Conservation (phyloP, 2,113 vertebrate species). For the Alces alces region DNA sequence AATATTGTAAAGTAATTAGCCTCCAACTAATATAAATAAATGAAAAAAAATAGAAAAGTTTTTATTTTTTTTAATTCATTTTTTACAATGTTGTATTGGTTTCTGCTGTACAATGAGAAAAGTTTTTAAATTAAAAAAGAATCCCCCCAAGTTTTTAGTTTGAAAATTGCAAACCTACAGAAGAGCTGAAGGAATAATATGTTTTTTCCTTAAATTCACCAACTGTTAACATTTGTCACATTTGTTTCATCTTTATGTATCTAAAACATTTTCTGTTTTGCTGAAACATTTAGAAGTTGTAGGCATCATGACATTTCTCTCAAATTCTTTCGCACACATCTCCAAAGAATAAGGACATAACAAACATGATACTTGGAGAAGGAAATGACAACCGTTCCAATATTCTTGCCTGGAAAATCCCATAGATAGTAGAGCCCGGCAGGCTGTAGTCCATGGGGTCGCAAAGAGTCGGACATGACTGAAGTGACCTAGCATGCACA, state of each 20-base stretch:
- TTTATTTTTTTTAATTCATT: background rate
- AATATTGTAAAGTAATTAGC: too few relatives aligned
- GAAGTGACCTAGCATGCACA: background rate
- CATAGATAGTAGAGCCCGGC: background rate
- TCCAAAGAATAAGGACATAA: background rate
- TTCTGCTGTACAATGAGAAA: background rate
- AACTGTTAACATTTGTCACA: background rate
- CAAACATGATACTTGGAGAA: background rate
- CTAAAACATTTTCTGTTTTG: background rate
- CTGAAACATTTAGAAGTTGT: background rate
- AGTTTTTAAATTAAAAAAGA: background rate
- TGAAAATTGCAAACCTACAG: slow-evolving; percentile 17
- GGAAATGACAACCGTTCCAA: background rate
- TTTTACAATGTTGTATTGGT: background rate
- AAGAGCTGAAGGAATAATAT: background rate
- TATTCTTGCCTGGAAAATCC: background rate
- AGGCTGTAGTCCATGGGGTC: background rate
- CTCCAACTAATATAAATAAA: too few relatives aligned
- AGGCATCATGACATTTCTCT: background rate
- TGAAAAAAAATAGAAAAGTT: background rate
- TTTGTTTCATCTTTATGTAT: slow-evolving; percentile 19
- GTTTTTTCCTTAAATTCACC: background rate
- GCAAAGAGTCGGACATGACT: background rate
- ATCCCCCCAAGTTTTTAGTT: background rate
- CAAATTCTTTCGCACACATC: background rate